Base-by-base conservation (phyloP, 1,140 invertebrate species). In the Hyles euphorbiae region DNA sequence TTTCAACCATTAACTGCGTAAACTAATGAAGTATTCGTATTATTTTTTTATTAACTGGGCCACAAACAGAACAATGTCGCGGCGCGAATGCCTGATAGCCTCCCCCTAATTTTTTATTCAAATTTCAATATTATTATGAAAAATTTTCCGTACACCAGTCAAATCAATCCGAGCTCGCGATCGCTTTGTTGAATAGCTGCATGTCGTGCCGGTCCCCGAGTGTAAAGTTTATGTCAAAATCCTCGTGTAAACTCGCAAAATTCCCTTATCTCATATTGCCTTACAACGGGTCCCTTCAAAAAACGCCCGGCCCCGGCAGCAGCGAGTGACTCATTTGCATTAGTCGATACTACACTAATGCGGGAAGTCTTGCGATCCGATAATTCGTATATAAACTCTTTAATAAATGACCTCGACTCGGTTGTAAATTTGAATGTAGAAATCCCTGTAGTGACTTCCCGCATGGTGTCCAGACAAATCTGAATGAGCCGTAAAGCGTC, bases 51-150 rank as follows among this genome's bases (percentile, higher is more conserved):
- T 87, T 88, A 90, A 90, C 87, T 75, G 80, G 78, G 86, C 78
- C 80, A 76, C 62, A 72, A 78, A 67, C 70, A 74, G 68, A 64
- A 65, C 47, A 76, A 82, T 84, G 75, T 76, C 78, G 78, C 82
- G 83, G 82, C 83, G 81, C 77, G 83, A 89, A 89, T 89, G 88
- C 88, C 87, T 87, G 83, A 89, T 89, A 87, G 87, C 78, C 82
- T 81, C 83, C 84, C 83, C 68, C 49, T 66, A 61, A 58, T 66
- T 68, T 72, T 71, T 76, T 77, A 67, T 68, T 72, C 48, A 78
- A 67, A 68, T 71, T 66, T 67, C 57, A 68, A 55, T 71, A 63
- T 59, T 74, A 58, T 74, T 74, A 69, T 75, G 59, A 74, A 74
- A 66, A 72, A 72, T 70, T 22, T n/a, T 78, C 78, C 78, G 74